Conservation (phyloP, 2,797 vertebrate species). For the Enteromius anoplus region DNA sequence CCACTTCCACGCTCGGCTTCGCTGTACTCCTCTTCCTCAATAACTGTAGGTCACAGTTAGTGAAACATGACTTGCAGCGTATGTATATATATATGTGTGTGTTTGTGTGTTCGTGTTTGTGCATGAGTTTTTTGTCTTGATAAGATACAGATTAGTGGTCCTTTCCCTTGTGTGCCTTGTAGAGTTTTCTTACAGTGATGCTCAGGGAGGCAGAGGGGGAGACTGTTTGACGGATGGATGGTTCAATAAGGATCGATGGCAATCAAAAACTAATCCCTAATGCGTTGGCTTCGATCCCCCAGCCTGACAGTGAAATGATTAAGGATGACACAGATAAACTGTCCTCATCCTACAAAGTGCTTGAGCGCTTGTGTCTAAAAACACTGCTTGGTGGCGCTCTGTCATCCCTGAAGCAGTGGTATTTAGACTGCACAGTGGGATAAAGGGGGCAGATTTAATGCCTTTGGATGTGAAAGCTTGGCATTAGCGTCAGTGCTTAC, state of each 20-base stretch:
- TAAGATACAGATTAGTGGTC: background rate
- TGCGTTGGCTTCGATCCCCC: slow-evolving; percentile 59
- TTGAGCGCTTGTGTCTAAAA: slow-evolving; percentile 56
- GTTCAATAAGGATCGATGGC: slow-evolving; percentile 63
- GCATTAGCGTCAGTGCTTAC: slow-evolving; percentile 58
- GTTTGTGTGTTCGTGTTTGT: slow-evolving; percentile 44
- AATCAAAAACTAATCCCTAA: slow-evolving; percentile 64
- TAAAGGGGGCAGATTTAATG: slow-evolving; percentile 72
- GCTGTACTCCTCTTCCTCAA: slow-evolving; percentile 96
- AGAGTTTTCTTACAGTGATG: slow-evolving; percentile 40
- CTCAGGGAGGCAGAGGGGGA: slow-evolving; percentile 44
- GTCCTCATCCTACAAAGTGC: slow-evolving; percentile 62
- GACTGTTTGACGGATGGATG: slow-evolving; percentile 57
- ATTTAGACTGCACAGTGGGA: slow-evolving; percentile 74
- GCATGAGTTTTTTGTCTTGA: slow-evolving; percentile 8
- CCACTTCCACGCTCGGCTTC: slow-evolving; percentile 91
- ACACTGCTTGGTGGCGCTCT: slow-evolving; percentile 57
- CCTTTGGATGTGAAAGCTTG: slow-evolving; percentile 66
- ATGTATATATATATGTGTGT: slow-evolving; percentile 45
- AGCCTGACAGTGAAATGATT: slow-evolving; percentile 59
- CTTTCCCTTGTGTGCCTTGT: slow-evolving; percentile 16
- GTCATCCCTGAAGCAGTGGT: slow-evolving; percentile 67
- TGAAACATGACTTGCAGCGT: slow-evolving; percentile 45
- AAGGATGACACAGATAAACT: slow-evolving; percentile 63
- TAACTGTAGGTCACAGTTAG: slow-evolving; percentile 85